Evolutionary conservation across 2,113 vertebrate genomes (phyloP).

Genomic region (Peucedramus taeniatus): DNA sequence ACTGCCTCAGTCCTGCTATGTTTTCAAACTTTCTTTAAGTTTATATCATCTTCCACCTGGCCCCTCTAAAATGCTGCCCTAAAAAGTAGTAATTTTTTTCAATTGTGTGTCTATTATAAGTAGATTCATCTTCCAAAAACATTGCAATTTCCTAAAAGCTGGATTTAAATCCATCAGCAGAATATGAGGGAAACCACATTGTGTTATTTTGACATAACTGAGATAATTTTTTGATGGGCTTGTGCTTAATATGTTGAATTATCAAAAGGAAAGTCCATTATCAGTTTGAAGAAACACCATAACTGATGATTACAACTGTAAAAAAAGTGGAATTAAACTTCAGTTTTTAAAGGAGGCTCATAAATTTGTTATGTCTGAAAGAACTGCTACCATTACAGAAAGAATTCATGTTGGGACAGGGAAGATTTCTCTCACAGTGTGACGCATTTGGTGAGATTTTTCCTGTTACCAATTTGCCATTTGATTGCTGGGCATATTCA

Average conservation of each 20-base stretch:
- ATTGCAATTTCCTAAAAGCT: constrained; percentile 62
- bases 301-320: not conserved
- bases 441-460: not conserved
- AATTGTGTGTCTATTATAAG: constrained; percentile 44
- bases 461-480: not conserved
- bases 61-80: constrained; percentile 56
- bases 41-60: constrained; percentile 64
- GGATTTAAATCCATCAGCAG: constrained; percentile 62
- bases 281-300: constrained; percentile 21
- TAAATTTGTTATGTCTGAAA: not conserved
- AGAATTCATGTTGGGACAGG: not conserved
- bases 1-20: constrained; percentile 55
- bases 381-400: not conserved
- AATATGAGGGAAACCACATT: not conserved
- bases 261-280: constrained; percentile 1
- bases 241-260: constrained; percentile 60
- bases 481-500: not conserved
- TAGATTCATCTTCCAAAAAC: constrained; percentile 67
- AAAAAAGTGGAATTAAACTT: constrained; percentile 8
- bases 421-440: not conserved
- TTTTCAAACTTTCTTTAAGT: constrained; percentile 72
- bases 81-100: constrained; percentile 56
- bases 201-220: constrained; percentile 49
- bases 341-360: not conserved
- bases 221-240: constrained; percentile 44